Evolutionary conservation across 2,888 invertebrate genomes (phyloP), one percentile per base, ranked within the genome.

Genomic region (Lymantria monacha): DNA sequence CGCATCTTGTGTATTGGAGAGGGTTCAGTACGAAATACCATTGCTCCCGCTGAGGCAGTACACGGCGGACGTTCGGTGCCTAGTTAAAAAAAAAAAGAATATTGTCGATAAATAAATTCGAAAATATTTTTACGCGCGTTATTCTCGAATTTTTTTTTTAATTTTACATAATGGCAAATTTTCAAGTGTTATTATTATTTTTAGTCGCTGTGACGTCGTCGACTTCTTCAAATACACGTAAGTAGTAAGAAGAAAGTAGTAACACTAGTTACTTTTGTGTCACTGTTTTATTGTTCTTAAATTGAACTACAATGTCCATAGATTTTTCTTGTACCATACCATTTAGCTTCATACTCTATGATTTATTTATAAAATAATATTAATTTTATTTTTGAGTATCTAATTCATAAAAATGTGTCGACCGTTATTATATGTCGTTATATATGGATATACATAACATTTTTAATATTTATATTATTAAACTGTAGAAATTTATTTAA

Each of bases 221-320:
- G 57, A 78, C 81, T 55, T 73, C 85, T 14, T 82, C 87, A 22
- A 79, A 84, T 57, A 76, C 87, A 79, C 84, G 90, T 90, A 83
- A 91, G 90, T 89, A 71, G 57, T 59, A 68, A 60, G 70, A 86
- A 80, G 84, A 86, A 87, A 86, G 85, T 86, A 70, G 83, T 77
- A 69, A 57, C 59, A 75, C 79, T 33, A 33, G 10, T 33, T 10
- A 8, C 33, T 33, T 33, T 33, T 33, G 10, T 33, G 77, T 76
- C 54, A 38, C 48, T 57, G 48, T 49, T 52, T 73, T 69, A 63
- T 72, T 81, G 76, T 73, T 75, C 72, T 64, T 70, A 66, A 13
- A 44, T 64, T 62, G 67, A 57, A 61, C 65, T 55, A 41, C 36
- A 44, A 38, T 47, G 31, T 36, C 46, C 38, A 43, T 40, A 42